Base-by-base conservation (phyloP, 2,113 vertebrate genomes). In the Fulica atra region DNA sequence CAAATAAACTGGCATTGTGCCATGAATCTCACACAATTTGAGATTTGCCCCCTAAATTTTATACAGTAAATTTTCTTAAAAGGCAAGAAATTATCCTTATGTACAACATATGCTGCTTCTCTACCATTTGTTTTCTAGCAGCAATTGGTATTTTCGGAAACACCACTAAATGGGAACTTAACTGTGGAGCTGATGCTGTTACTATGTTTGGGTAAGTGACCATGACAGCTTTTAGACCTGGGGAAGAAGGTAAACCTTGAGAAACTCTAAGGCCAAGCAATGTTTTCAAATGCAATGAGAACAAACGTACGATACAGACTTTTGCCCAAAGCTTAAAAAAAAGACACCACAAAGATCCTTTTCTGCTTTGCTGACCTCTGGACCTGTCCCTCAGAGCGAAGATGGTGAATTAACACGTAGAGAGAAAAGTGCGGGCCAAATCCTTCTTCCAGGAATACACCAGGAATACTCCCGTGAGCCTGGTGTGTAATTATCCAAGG, bases 361-460 rank as follows among this genome's bases (percentile, higher is more conserved):
- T 31, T 60, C 23, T 66, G n/a, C 57, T 92, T 69, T 6, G 2
- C 38, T 61, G 60, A 86, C 51, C 35, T 80, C 28, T 63, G 64
- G 35, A 69, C 61, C 42, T 26, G 12, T 40, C 36, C 56, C 28
- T 57, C 48, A 59, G 24, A 83, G 51, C 28, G 86, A 85, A 64
- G 46, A 61, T 0, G 0, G 5, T 25, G 48, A 66, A 86, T 31
- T 66, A 74, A 91, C 1, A 3, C 17, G 64, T 4, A 38, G 1
- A 18, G 42, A 77, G 21, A 29, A 74, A 46, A 80, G 25, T 0
- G 31, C 15, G 50, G 35, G 26, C 21, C 38, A 88, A 93, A 79
- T 70, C 38, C 29, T 80, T 81, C 40, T 23, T 68, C 54, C 23
- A 63, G 44, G 53, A 88, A 59, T 31, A 84, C 9, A 7, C 28